These are phyloP conservation scores for Pongo abelii DNA, from an alignment of 2,113 vertebrate species.

Conservation along the genomic window DNA sequence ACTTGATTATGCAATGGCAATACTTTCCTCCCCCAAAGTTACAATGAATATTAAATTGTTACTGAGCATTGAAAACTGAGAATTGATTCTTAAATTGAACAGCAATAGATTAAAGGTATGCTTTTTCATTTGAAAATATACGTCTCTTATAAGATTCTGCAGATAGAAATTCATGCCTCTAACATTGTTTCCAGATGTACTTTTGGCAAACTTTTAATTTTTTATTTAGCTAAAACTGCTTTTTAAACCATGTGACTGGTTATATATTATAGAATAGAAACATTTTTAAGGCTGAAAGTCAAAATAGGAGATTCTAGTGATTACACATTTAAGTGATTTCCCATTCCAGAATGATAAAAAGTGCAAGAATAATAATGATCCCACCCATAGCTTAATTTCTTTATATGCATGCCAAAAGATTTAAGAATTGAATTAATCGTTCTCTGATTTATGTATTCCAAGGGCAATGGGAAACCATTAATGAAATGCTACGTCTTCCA, in stretches of 20 bases:
- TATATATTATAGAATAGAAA: constrained; percentile 56
- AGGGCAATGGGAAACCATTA: not conserved
- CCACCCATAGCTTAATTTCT: constrained; percentile 25
- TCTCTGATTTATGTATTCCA: constrained; percentile 14
- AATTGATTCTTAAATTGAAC: constrained; percentile 35
- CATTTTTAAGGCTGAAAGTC: constrained; percentile 61
- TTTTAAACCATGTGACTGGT: constrained; percentile 61
- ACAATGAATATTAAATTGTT: not conserved
- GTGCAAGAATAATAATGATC: constrained; percentile 28
- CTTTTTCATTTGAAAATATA: constrained; percentile 46
- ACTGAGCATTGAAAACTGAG: constrained; percentile 1
- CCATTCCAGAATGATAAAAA: constrained; percentile 26
- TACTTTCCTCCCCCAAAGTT: not conserved
- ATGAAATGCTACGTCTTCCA: constrained; percentile 6
- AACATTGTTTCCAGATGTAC: constrained; percentile 80
- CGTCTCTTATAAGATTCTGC: constrained; percentile 44
- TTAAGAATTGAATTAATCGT: constrained; percentile 15
- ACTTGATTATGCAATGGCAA: not conserved
- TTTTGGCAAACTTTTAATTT: constrained; percentile 66
- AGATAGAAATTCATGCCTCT: constrained; percentile 58
- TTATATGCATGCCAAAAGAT: not conserved
- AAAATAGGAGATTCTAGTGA: constrained; percentile 49
- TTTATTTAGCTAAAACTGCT: constrained; percentile 67
- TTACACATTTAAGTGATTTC: constrained; percentile 34
- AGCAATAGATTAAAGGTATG: constrained; percentile 26